These are phyloP conservation scores for Caenorhabditis plicata DNA, from an alignment of 2,888 invertebrate genomes.

Conservation along the genomic window DNA sequence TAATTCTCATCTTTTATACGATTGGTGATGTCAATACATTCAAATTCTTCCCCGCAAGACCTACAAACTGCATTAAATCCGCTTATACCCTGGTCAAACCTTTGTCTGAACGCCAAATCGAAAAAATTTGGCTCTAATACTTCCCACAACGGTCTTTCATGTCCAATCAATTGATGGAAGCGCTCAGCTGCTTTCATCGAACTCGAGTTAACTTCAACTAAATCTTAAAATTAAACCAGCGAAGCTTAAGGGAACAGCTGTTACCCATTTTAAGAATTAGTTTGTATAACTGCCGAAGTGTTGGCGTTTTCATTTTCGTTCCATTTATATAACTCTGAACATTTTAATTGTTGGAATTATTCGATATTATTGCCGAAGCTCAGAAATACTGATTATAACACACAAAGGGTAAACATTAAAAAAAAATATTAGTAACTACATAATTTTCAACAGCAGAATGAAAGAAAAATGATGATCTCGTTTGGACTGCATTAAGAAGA, in stretches of 20 bases:
- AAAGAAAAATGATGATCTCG: too few species aligned
- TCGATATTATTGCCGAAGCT: too few species aligned
- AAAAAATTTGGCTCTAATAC: constrained; percentile 12
- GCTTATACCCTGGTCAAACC: not conserved
- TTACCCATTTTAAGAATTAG: not conserved
- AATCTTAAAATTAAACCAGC: constrained; percentile 7
- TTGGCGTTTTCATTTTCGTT: constrained; percentile 7
- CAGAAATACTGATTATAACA: too few species aligned
- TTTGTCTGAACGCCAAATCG: constrained; percentile 2
- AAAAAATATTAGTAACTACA: too few species aligned
- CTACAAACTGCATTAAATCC: not conserved
- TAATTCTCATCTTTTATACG: not conserved
- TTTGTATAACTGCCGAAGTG: constrained; percentile 8
- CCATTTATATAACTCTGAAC: constrained; percentile 10
- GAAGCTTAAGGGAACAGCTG: too few species aligned
- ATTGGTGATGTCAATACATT: constrained; percentile 15
- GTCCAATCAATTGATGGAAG: constrained; percentile 12
- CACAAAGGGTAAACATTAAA: too few species aligned
- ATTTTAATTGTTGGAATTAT: too few species aligned
- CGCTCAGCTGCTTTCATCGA: constrained; percentile 5
- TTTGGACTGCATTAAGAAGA: too few species aligned
- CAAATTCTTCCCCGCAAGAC: constrained; percentile 10
- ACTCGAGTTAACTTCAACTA: not conserved
- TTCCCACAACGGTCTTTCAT: constrained; percentile 26
- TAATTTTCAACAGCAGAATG: too few species aligned